Evolutionary conservation across 1,140 invertebrate genomes (phyloP), one percentile per base, ranked within the genome.

Genomic region (Brachionus sp.): DNA sequence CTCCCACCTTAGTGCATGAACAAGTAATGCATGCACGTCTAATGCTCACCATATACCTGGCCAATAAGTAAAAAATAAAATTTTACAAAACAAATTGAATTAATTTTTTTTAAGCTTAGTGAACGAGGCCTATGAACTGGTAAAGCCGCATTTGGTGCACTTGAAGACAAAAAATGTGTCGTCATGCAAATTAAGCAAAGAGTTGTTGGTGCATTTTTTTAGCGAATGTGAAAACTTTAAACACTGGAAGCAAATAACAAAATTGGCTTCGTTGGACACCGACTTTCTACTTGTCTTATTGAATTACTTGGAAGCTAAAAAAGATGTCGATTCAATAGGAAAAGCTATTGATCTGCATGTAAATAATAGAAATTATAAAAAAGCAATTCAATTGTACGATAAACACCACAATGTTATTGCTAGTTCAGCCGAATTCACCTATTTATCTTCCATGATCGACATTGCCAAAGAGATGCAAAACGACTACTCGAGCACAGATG

Each of bases 321-420:
- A 75, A 75, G 70, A 75, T 23, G 7, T 16, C 4, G 42, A 44
- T 1, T 75, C 70, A 12, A 75, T 75, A 13, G 37, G 70, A 25
- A 44, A 25, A 46, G 70, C 42, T 13, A 75, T 75, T 39, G 70
- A 75, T 75, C 25, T 75, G 13, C 70, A 75, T 75, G 25, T 75
- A 4, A 75, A 75, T 75, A 75, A 46, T n/a, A 75, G 42, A 75
- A 75, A 75, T 46, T 75, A 46, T 29, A 75, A 75, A 75, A 75
- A 46, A 25, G 70, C 70, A 0, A 46, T 75, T 75, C 39, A 75
- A n/a, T 46, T 75, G 19, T 75, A 46, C 25, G 70, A 75, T 6
- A 75, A 75, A 39, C 7, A 75, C 16, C 70, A 75, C n/a, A n/a
- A 75, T 6, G 10, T 44, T 0, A 50, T 46, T 29, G 25, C 70